A percentile compares a stretch with the other conserved stretches of the same genome.
Conservation (phyloP, 2,797 vertebrate species). For the Poeciliopsis turneri region DNA sequence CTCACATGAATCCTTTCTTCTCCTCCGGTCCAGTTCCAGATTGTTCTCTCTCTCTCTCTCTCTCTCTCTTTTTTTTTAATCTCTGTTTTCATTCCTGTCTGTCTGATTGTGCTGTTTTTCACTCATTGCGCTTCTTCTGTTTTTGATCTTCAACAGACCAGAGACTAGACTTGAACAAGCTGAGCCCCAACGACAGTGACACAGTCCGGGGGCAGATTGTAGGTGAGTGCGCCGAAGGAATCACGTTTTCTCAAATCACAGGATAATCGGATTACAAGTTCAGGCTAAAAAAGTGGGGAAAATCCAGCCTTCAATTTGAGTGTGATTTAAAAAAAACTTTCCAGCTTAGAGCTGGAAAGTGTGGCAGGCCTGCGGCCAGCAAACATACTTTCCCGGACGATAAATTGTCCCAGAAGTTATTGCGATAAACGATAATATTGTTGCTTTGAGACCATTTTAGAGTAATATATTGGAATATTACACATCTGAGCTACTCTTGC, state of each 20-base stretch:
- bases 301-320: background rate
- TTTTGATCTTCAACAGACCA: slow-evolving; percentile 84
- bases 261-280: background rate
- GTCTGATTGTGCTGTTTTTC: slow-evolving; percentile 32
- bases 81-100: slow-evolving; percentile 34
- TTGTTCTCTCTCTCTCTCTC: background rate
- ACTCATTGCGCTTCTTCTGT: slow-evolving; percentile 10
- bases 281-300: background rate
- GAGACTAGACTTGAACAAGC: slow-evolving; percentile 98
- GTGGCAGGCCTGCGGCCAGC: too few species aligned
- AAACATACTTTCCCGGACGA: too few species aligned
- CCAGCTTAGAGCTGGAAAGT: too few species aligned
- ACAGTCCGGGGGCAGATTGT: slow-evolving; percentile 97
- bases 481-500: too few species aligned
- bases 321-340: too few species aligned
- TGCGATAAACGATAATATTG: too few species aligned
- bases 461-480: too few species aligned
- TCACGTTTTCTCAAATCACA: background rate
- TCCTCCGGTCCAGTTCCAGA: background rate
- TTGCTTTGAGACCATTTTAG: too few species aligned
- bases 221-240: slow-evolving; percentile 82
- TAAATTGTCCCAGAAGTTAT: too few species aligned
- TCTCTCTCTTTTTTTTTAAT: slow-evolving; percentile 7
- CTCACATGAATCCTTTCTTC: slow-evolving; percentile 30
- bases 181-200: slow-evolving; percentile 97